Conservation (phyloP, 2,113 vertebrate genomes). For the Marcusenius ussheri region DNA sequence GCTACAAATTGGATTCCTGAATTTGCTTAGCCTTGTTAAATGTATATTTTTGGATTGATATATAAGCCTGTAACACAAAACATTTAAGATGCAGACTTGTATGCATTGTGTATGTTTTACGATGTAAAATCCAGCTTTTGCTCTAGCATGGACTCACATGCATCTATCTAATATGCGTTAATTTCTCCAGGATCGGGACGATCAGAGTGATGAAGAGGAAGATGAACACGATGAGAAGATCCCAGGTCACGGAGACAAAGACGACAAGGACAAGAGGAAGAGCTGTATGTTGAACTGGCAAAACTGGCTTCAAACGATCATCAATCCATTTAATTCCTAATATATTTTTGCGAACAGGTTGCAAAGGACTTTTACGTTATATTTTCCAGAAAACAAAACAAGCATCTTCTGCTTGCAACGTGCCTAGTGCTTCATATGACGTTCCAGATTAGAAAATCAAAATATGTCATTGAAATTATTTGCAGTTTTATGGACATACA, state of each 20-base stretch:
- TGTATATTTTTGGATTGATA: neutral
- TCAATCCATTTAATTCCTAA: neutral
- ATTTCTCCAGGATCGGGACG: constrained; percentile 45
- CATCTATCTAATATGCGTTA: neutral
- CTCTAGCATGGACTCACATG: neutral
- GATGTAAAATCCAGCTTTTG: neutral
- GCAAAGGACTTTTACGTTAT: neutral
- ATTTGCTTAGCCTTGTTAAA: neutral
- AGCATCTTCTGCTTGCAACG: neutral
- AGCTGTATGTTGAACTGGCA: constrained; percentile 41
- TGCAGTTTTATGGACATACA: neutral
- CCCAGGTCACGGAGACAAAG: constrained; percentile 52
- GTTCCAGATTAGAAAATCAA: neutral
- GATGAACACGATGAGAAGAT: constrained; percentile 53
- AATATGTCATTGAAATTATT: neutral
- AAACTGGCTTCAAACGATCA: neutral
- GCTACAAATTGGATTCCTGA: neutral
- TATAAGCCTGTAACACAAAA: neutral
- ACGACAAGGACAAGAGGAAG: constrained; percentile 56
- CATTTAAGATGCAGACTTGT: neutral
- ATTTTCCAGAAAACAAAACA: neutral
- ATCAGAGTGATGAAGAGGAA: constrained; percentile 61
- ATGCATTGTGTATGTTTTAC: neutral
- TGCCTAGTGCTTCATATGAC: neutral
- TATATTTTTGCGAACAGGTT: neutral